Base-by-base conservation (phyloP, 2,888 invertebrate genomes). In the Drosophila merina region DNA sequence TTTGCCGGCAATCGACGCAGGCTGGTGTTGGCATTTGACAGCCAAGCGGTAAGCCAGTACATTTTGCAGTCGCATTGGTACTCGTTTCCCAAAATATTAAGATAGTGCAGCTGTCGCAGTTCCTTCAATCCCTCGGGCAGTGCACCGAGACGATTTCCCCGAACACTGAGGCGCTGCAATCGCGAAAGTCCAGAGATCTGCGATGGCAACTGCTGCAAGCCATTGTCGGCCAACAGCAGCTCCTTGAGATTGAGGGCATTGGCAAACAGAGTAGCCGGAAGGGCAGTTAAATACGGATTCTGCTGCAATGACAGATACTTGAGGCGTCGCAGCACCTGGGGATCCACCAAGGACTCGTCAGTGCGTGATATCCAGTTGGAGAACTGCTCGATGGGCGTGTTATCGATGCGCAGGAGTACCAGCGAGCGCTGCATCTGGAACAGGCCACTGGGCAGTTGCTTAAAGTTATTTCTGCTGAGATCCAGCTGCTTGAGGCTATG, bases 21-120 rank as follows among this genome's bases (percentile, higher is more conserved):
- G 3, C 83, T 74, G 0, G 74, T 81, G 28, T 68, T 79, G 9
- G 74, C 72, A 36, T 86, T 81, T 14, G 77, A 93, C 8, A 94
- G 93, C 95, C 95, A 95, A 10, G 93, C 89, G 1, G 93, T 91
- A 76, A 96, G 94, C 97, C 97, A 97, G 75, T 94, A 94, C 94
- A 96, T 95, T 51, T 96, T 94, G 88, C 97, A 97, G 91, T 97
- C 96, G 92, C 97, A 97, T 14, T 95, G 94, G 95, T 96, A 97
- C 30, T 95, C 95, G 90, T 97, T 97, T 60, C 94, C 94, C 36
- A 94, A 93, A 75, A 97, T 93, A 76, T 94, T 93, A 30, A 97
- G 91, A 71, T 94, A 93, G 77, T 93, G 92, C 57, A 97, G 91
- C 50, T 93, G 91, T 6, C 93, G 92, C 58, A 97, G 92, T 80